A percentile compares a stretch with the other conserved stretches of the same genome.
These are phyloP conservation scores for Anneissia japonica DNA, from an alignment of 35 echinoderm and acorn worm genomes.

Conservation along the genomic window DNA sequence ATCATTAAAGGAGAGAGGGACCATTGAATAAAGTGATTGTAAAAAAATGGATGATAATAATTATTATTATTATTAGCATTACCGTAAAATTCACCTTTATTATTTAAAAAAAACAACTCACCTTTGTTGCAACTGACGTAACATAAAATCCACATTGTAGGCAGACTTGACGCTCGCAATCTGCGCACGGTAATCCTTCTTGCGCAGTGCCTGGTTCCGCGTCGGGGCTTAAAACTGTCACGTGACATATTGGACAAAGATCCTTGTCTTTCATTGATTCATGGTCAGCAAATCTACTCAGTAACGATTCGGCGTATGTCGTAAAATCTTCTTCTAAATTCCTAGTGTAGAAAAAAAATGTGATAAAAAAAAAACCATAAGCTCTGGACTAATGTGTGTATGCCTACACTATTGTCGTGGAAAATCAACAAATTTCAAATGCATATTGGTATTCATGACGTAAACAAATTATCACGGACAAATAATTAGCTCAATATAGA, in stretches of 20 bases:
- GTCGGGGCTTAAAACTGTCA: slow-evolving; percentile 35
- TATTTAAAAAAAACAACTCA: slow-evolving; percentile 13
- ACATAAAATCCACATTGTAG: slow-evolving; percentile 66
- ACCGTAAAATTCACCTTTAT: not conserved
- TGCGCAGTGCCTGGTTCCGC: slow-evolving; percentile 37
- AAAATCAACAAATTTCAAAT: too few species aligned
- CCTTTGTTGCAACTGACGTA: slow-evolving; percentile 46
- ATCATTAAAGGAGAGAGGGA: too few species aligned
- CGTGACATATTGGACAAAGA: slow-evolving; percentile 58
- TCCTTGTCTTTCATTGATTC: not conserved
- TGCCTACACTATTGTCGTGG: too few species aligned
- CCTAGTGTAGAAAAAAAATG: not conserved
- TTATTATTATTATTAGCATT: not conserved
- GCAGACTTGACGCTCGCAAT: slow-evolving; percentile 62
- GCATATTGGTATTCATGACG: too few species aligned
- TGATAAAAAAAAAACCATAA: too few species aligned
- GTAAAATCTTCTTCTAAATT: slow-evolving; percentile 63
- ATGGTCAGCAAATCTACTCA: slow-evolving; percentile 25
- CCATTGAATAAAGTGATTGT: too few species aligned
- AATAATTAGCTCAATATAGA: too few species aligned
- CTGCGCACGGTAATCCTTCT: slow-evolving; percentile 44
- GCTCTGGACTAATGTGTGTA: too few species aligned
- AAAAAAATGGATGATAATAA: too few species aligned
- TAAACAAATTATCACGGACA: too few species aligned
- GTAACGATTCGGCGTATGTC: slow-evolving; percentile 31